A percentile compares a stretch with the other conserved stretches of the same genome.
Evolutionary conservation across 2,888 invertebrate species (phyloP).

Genomic region (Dinocampus coccinellae): DNA sequence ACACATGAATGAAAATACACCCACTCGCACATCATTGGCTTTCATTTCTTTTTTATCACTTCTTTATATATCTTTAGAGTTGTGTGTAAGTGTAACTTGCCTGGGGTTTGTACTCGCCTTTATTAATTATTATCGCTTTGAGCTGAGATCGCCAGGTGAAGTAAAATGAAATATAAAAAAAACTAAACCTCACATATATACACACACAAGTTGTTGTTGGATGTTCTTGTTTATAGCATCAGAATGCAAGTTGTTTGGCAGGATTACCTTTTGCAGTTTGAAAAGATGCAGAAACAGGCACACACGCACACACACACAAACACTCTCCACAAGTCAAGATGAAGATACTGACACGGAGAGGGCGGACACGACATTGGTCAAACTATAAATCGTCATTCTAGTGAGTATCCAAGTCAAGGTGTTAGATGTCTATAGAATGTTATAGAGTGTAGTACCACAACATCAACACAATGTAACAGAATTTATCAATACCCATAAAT

Average conservation of each 20-base stretch:
- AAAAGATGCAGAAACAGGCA: slow-evolving; percentile 41
- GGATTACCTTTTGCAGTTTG: slow-evolving; percentile 8
- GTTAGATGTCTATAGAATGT: slow-evolving; percentile 49
- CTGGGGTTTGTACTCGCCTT: background rate
- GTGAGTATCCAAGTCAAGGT: slow-evolving; percentile 54
- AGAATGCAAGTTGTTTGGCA: background rate
- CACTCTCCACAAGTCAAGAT: slow-evolving; percentile 59
- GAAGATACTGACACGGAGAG: slow-evolving; percentile 60
- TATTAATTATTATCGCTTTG: slow-evolving; percentile 8
- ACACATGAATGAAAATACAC: background rate
- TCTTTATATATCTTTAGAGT: background rate
- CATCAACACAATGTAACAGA: background rate
- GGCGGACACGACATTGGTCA: slow-evolving; percentile 54
- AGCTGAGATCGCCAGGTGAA: background rate
- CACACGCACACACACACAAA: too few species aligned
- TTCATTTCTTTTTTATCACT: background rate
- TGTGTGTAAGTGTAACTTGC: background rate
- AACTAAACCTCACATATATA: slow-evolving; percentile 32
- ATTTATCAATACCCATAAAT: too few species aligned
- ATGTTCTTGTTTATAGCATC: background rate
- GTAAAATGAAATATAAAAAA: background rate
- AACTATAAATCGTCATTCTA: slow-evolving; percentile 63
- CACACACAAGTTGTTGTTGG: slow-evolving; percentile 38
- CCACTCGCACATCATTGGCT: slow-evolving; percentile 1
- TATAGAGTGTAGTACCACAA: background rate